Percentiles rank a stretch among this genome's conserved stretches.
These are phyloP conservation scores for Drosophila monieri DNA, from an alignment of 2,888 invertebrate genomes.

Conservation along the genomic window DNA sequence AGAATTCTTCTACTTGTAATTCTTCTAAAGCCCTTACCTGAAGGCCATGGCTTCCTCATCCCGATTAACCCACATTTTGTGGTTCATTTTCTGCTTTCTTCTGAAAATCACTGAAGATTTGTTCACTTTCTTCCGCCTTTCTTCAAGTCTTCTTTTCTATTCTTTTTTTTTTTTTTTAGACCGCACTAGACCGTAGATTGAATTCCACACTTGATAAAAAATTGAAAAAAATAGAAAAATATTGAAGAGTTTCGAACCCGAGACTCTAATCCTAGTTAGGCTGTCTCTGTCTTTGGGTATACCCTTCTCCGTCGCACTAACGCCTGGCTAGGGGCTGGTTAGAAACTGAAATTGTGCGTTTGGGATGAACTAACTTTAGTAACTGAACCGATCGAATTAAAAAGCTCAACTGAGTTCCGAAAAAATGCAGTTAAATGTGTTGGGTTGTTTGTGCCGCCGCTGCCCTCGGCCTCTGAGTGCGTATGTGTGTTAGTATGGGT, in stretches of 20 bases:
- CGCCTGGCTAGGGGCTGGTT: neutral
- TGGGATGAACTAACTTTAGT: slow-evolving; percentile 81
- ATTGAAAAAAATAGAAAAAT: neutral
- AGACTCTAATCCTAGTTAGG: slow-evolving; percentile 13
- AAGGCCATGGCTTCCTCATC: neutral
- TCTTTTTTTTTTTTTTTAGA: no score
- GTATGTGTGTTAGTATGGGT: slow-evolving; percentile 17
- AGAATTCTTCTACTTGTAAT: no score
- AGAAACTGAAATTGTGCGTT: slow-evolving; percentile 69
- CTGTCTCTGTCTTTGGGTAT: neutral
- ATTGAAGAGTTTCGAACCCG: neutral
- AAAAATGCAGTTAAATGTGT: slow-evolving; percentile 82
- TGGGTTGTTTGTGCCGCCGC: slow-evolving; percentile 32
- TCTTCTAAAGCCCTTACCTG: neutral
- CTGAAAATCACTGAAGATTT: neutral
- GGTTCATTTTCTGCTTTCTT: neutral
- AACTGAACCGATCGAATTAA: slow-evolving; percentile 84
- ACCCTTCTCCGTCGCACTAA: neutral
- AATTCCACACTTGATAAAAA: slow-evolving; percentile 20
- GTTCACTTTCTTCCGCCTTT: neutral
- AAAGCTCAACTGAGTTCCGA: slow-evolving; percentile 84
- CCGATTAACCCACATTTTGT: slow-evolving; percentile 1
- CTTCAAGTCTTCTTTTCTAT: neutral
- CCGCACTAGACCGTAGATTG: no score
- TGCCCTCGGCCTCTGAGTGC: slow-evolving; percentile 32